phyloP scores from a whole-genome alignment of 2,113 vertebrate species.

The Mionectes macconnelli region DNA sequence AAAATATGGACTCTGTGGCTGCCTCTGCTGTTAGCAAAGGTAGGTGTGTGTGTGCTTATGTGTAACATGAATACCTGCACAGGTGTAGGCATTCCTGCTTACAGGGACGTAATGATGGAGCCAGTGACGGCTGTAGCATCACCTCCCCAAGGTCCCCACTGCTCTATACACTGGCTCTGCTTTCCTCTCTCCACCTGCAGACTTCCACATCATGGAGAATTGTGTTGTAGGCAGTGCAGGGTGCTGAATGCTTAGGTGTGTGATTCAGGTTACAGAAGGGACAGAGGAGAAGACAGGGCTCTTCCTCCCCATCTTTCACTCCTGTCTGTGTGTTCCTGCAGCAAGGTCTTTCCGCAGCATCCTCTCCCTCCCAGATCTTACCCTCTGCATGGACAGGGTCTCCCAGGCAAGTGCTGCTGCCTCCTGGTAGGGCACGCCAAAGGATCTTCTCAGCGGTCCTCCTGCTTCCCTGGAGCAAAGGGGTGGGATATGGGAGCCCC shows the following conservation, averaged over 20 bases:
- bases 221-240: not conserved
- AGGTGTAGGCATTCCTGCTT: not conserved
- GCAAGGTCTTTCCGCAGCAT: not conserved
- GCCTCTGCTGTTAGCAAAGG: conserved; percentile 55
- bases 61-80: not conserved
- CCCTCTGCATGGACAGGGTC: not conserved
- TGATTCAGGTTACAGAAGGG: not conserved
- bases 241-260: not conserved
- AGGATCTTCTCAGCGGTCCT: not conserved
- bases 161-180: accelerated
- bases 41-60: not conserved
- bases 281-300: not conserved
- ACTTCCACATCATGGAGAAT: not conserved
- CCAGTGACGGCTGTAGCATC: not conserved
- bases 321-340: not conserved
- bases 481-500: not conserved
- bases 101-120: not conserved
- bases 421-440: not conserved
- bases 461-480: not conserved
- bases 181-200: not conserved
- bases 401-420: not conserved
- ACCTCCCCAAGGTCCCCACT: not conserved
- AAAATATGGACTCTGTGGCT: not conserved
- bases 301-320: not conserved
- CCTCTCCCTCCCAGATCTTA: not conserved